Evolutionary conservation across 2,888 invertebrate species (phyloP).

Genomic region (Lypha dubia): DNA sequence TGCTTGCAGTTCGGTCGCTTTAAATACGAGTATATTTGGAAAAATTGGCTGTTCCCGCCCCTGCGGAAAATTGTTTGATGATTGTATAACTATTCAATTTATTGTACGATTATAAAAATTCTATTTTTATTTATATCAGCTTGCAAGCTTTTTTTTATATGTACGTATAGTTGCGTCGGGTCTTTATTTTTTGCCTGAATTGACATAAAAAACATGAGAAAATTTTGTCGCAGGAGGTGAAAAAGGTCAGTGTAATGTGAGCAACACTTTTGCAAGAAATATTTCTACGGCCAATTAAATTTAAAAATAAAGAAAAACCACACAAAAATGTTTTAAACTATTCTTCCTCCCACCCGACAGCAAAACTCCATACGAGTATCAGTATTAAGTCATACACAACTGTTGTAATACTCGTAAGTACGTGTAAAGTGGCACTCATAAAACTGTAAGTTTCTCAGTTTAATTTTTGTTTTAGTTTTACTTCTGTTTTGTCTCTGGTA

Average conservation of each 20-base stretch:
- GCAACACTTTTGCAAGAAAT: constrained; percentile 21
- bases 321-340: constrained; percentile 9
- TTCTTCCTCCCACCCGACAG: background rate
- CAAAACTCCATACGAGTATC: background rate
- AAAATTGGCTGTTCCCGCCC: too few relatives aligned
- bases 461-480: background rate
- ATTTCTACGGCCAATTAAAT: constrained; percentile 26
- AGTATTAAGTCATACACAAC: background rate
- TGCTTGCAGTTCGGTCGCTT: too few relatives aligned
- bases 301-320: constrained; percentile 4
- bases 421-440: constrained; percentile 45
- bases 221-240: background rate
- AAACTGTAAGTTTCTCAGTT: constrained; percentile 1
- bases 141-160: too few relatives aligned
- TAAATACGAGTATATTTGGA: too few relatives aligned
- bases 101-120: too few relatives aligned
- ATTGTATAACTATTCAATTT: too few relatives aligned
- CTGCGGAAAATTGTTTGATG: too few relatives aligned
- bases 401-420: constrained; percentile 52
- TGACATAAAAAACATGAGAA: background rate
- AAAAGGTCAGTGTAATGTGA: constrained; percentile 15
- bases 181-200: too few relatives aligned
- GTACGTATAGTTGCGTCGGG: too few relatives aligned
- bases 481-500: constrained; percentile 13
- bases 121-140: too few relatives aligned